Percentiles rank a stretch among this genome's conserved stretches.
Conservation (phyloP, 2,113 vertebrate species). For the Podarcis cretensis region DNA sequence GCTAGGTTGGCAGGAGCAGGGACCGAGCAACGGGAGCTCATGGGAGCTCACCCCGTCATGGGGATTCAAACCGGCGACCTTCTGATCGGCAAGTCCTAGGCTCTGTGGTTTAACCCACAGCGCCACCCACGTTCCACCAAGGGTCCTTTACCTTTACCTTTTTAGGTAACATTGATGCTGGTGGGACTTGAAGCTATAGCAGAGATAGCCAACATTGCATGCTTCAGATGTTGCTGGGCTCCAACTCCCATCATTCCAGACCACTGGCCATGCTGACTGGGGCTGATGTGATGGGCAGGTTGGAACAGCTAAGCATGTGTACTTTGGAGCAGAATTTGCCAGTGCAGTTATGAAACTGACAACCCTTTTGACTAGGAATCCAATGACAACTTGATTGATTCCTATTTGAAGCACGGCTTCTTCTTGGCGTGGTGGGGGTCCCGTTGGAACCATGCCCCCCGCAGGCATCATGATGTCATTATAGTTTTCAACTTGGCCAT, state of each 20-base stretch:
- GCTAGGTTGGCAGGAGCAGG: no score
- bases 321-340: background rate
- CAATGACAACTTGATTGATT: background rate
- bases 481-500: conserved; percentile 16
- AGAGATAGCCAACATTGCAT: no score
- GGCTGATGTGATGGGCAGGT: background rate
- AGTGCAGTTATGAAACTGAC: background rate
- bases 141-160: no score
- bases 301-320: background rate
- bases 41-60: no score
- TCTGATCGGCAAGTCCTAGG: no score
- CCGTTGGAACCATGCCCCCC: background rate
- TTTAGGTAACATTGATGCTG: background rate
- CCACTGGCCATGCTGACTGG: no score
- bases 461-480: background rate
- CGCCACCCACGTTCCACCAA: no score
- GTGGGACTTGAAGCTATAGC: background rate
- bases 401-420: background rate
- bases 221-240: no score
- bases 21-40: no score
- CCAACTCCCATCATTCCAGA: no score
- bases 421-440: background rate
- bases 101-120: no score
- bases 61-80: no score
- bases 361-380: background rate